Base-by-base conservation (phyloP, 1,140 invertebrate genomes). In the Drosophila malerkotliana region DNA sequence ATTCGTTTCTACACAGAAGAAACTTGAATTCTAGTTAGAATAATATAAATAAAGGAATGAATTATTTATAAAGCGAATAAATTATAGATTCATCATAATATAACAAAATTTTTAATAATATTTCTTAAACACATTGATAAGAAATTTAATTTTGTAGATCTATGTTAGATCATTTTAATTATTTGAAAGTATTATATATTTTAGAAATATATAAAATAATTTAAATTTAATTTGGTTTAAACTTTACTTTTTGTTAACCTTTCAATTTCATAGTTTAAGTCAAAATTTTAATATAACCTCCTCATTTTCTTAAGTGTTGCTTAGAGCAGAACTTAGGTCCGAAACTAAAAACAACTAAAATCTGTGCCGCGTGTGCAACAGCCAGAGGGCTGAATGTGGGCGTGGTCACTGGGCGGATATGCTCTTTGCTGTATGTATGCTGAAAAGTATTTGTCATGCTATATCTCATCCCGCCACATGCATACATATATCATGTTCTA, bases 401-500 rank as follows among this genome's bases (percentile, higher is more conserved):
- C 37, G 61, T 66, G 60, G 64, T 21, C 47, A 60, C 32, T 34
- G 66, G 61, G 52, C 64, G 60, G 39, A 66, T 62, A n/a, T 51
- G 41, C 66, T 49, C 63, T 68, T 69, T 67, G 63, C 62, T 56
- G 66, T 52, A 47, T 56, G 66, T 52, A 47, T 71, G 68, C 49
- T 72, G 69, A 72, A 72, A 72, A 72, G 69, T 72, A 72, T 72
- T 72, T 72, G 69, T 72, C 67, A 72, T 61, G 69, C 67, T 18
- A 61, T 69, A 68, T 69, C 66, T 69, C 66, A 69, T 69, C n/a
- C 66, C 24, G 63, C 66, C 63, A 44, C 45, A 62, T 44, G 59
- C 44, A 15, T 28, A 18, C 51, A 69, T 69, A 57, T 68, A 69
- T 69, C 66, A 69, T 69, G 30, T 57, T 69, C 9, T 49, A 48